A percentile compares a stretch with the other conserved stretches of the same genome.
phyloP scores from a whole-genome alignment of 2,888 invertebrate genomes.

The Rhorus exstirpatorius region DNA sequence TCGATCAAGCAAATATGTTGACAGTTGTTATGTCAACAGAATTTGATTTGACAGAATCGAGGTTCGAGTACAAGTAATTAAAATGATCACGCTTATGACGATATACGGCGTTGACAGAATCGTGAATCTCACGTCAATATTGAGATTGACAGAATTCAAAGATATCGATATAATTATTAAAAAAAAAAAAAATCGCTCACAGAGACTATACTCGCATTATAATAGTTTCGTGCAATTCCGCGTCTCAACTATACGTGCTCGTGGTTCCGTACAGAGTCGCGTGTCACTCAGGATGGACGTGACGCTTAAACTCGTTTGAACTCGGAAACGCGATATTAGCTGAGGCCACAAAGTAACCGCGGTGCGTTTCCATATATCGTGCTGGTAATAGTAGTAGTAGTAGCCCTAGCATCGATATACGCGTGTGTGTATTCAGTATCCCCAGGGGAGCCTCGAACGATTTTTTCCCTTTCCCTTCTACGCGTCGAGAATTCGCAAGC shows the following conservation, averaged over 20 bases:
- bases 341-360: constrained; percentile 46
- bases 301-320: constrained; percentile 68
- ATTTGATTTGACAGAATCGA: no score
- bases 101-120: no score
- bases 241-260: no score
- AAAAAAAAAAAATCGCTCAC: no score
- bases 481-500: background rate
- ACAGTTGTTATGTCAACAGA: no score
- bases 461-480: background rate
- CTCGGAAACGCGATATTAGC: constrained; percentile 70
- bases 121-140: no score
- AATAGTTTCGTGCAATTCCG: constrained; percentile 7
- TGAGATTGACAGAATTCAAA: no score
- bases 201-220: no score
- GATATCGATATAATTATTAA: no score
- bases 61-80: no score
- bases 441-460: background rate
- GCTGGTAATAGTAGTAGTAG: constrained; percentile 1
- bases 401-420: background rate
- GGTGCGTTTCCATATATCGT: background rate
- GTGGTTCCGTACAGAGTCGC: constrained; percentile 43
- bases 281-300: constrained; percentile 64
- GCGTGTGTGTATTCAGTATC: background rate
- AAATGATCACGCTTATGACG: no score
- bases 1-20: no score